Conservation (phyloP, 2,888 invertebrate genomes). For the Pseudolycoriella hygida region DNA sequence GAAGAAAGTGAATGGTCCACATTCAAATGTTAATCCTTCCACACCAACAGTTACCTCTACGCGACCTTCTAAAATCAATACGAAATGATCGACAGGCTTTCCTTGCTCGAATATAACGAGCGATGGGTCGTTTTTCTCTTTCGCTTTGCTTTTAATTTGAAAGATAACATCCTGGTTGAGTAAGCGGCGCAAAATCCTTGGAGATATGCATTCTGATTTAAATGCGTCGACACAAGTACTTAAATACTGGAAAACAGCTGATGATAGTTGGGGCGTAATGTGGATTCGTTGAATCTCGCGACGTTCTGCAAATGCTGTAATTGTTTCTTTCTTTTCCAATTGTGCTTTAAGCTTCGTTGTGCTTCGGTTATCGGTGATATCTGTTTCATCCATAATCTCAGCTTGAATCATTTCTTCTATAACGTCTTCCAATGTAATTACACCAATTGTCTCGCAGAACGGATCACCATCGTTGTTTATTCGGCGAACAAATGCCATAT, state of each 20-base stretch:
- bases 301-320: conserved; percentile 70
- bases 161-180: conserved; percentile 81
- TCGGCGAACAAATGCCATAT: conserved; percentile 88
- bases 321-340: conserved; percentile 39
- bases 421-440: conserved; percentile 92
- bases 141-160: conserved; percentile 62
- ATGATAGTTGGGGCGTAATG: conserved; percentile 80
- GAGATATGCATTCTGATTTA: conserved; percentile 66
- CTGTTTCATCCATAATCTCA: conserved; percentile 96
- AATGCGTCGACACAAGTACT: conserved; percentile 89
- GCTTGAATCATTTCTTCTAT: conserved; percentile 96
- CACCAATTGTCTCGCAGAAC: conserved; percentile 81
- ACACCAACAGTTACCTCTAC: conserved; percentile 89
- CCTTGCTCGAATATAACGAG: conserved; percentile 65
- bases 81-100: conserved; percentile 79
- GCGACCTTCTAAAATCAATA: conserved; percentile 84
- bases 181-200: conserved; percentile 75
- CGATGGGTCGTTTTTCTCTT: conserved; percentile 44
- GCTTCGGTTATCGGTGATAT: conserved; percentile 66
- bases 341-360: conserved; percentile 54
- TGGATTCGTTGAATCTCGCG: conserved; percentile 62
- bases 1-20: conserved; percentile 93
- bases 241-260: conserved; percentile 90
- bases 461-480: conserved; percentile 89
- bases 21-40: conserved; percentile 85